Percentiles rank a stretch among this genome's conserved stretches.
These are phyloP conservation scores for Idaea aversata DNA, from an alignment of 2,888 invertebrate species.

Conservation along the genomic window DNA sequence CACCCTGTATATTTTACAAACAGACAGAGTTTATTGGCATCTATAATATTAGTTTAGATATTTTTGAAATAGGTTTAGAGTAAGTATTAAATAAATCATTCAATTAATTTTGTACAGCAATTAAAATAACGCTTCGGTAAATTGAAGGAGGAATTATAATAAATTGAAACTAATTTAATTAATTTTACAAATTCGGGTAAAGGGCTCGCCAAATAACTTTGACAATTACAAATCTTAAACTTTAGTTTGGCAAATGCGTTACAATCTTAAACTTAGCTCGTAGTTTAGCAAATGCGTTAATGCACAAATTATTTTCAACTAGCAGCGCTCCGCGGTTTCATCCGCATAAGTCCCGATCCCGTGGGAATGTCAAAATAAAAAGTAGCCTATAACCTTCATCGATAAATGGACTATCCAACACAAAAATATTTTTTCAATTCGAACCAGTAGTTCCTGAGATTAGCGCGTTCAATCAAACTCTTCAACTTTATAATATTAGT, in stretches of 20 bases:
- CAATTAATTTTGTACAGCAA: not conserved
- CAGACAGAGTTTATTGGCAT: too few relatives aligned
- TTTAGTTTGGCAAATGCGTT: not conserved
- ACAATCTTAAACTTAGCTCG: too few relatives aligned
- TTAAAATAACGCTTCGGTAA: not conserved
- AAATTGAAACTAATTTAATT: constrained; percentile 1
- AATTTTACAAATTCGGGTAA: not conserved
- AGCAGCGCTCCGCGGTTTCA: too few relatives aligned
- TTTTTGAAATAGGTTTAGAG: not conserved
- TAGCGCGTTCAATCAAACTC: too few relatives aligned
- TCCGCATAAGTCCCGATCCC: too few relatives aligned
- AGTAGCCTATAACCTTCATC: too few relatives aligned
- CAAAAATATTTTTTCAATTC: too few relatives aligned
- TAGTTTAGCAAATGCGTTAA: not conserved
- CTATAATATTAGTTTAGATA: not conserved
- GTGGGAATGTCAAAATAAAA: too few relatives aligned
- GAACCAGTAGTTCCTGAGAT: too few relatives aligned
- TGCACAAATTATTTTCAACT: not conserved
- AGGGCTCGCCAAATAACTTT: not conserved
- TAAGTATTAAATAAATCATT: not conserved
- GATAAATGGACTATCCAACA: too few relatives aligned
- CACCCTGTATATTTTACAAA: too few relatives aligned
- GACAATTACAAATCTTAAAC: not conserved
- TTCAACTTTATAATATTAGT: too few relatives aligned
- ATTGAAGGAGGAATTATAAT: not conserved